A percentile compares a stretch with the other conserved stretches of the same genome.
Conservation (phyloP, 2,113 vertebrate species). For the Rhabdornis inornatus region DNA sequence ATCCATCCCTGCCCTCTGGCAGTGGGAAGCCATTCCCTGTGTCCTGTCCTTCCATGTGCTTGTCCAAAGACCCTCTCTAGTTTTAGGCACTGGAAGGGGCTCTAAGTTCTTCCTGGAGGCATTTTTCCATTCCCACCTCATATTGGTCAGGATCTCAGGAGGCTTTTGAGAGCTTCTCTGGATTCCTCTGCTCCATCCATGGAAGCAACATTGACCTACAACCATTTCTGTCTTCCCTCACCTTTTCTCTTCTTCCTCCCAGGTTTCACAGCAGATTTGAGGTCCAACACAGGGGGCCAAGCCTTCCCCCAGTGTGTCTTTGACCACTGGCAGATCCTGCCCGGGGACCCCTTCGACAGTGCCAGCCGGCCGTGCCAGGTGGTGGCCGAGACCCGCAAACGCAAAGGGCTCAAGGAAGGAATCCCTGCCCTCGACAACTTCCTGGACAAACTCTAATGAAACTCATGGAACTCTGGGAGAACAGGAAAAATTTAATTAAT, state of each 20-base stretch:
- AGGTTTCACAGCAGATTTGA: slow-evolving; percentile 94
- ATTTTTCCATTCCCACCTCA: not conserved
- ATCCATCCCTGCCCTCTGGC: fast-evolving
- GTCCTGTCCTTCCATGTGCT: not conserved
- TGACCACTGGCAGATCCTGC: slow-evolving; percentile 94
- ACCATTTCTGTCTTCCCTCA: fast-evolving
- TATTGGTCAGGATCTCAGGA: fast-evolving
- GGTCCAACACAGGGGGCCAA: slow-evolving; percentile 91
- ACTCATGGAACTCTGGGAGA: not conserved
- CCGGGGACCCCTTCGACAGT: slow-evolving; percentile 83
- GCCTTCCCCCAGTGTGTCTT: slow-evolving; percentile 97
- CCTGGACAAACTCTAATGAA: slow-evolving; percentile 82
- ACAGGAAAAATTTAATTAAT: not conserved
- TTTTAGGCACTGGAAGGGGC: fast-evolving
- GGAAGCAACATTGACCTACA: fast-evolving
- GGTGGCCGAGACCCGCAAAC: slow-evolving; percentile 86
- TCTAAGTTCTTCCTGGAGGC: not conserved
- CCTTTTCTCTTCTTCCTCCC: fast-evolving
- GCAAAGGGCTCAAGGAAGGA: slow-evolving; percentile 94
- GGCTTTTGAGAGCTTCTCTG: fast-evolving
- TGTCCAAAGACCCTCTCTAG: not conserved
- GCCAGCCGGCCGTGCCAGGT: slow-evolving; percentile 77
- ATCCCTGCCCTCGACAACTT: slow-evolving; percentile 91
- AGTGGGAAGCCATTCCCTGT: not conserved
- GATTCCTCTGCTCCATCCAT: fast-evolving